Evolutionary conservation across 2,113 vertebrate species (phyloP).

Genomic region (Speoplatyrhinus poulsoni): DNA sequence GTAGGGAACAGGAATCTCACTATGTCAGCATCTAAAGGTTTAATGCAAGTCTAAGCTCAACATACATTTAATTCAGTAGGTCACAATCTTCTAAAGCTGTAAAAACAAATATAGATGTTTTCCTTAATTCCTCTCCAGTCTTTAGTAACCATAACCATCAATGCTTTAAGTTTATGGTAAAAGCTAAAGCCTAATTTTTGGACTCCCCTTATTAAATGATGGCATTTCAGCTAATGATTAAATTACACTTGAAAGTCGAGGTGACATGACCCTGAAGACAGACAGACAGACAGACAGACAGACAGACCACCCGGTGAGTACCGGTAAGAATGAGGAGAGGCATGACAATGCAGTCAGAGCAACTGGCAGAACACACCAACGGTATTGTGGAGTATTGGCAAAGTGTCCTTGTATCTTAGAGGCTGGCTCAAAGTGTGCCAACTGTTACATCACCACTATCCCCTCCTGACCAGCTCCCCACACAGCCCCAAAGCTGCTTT

Average conservation of each 20-base stretch:
- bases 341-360: slow-evolving; percentile 33
- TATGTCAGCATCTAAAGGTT: slow-evolving; percentile 3
- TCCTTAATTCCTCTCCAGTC: too few relatives aligned
- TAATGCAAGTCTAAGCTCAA: background rate
- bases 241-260: too few relatives aligned
- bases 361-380: slow-evolving; percentile 41
- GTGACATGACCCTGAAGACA: background rate
- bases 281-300: background rate
- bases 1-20: background rate
- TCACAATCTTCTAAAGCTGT: background rate
- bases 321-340: slow-evolving; percentile 13
- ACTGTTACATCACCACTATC: slow-evolving; percentile 59
- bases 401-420: slow-evolving; percentile 56
- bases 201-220: too few relatives aligned
- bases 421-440: slow-evolving; percentile 49
- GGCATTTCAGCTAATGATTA: too few relatives aligned
- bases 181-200: too few relatives aligned
- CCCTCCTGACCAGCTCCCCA: background rate
- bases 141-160: too few relatives aligned
- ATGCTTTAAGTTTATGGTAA: too few relatives aligned
- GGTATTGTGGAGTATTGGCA: slow-evolving; percentile 43
- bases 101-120: too few relatives aligned
- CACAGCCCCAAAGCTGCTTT: slow-evolving; percentile 1
- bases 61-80: background rate
- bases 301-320: slow-evolving; percentile 29